Conservation (phyloP, 2,113 vertebrate genomes). For the Edolisoma coerulescens region DNA sequence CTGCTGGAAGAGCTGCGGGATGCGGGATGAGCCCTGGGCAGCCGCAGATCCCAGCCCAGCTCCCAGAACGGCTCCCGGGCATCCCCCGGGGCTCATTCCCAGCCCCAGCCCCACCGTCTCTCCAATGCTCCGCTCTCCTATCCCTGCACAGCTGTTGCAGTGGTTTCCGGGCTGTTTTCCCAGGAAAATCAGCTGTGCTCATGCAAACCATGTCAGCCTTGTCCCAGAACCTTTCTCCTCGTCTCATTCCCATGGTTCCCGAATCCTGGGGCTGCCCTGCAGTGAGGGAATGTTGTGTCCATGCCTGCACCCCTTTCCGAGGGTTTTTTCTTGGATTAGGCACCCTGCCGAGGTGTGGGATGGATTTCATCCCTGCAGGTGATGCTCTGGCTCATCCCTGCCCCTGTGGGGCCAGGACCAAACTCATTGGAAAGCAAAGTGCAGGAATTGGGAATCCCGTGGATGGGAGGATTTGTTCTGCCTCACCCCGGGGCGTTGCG, state of each 20-base stretch:
- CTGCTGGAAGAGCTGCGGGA: rapidly evolving
- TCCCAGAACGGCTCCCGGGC: rapidly evolving
- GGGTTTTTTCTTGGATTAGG: not conserved
- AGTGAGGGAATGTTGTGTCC: not conserved
- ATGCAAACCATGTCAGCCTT: not conserved
- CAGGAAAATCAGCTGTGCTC: not conserved
- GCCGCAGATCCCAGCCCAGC: not conserved
- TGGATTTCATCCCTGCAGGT: not conserved
- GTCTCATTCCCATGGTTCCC: rapidly evolving
- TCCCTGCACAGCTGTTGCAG: rapidly evolving
- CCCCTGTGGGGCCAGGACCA: not conserved
- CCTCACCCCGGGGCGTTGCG: not conserved
- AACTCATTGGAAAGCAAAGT: not conserved
- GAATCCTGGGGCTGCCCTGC: rapidly evolving
- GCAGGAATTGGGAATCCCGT: rapidly evolving
- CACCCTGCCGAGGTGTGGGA: rapidly evolving
- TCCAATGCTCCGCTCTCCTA: rapidly evolving
- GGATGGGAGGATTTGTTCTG: not conserved
- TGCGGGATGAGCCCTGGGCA: not conserved
- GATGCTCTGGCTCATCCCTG: not conserved
- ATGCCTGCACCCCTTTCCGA: rapidly evolving
- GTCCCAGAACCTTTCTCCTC: rapidly evolving
- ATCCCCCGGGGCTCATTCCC: rapidly evolving
- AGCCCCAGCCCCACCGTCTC: not conserved
- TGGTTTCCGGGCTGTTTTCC: not conserved